These are phyloP conservation scores for Rhinichthys osculus DNA, from an alignment of 2,797 vertebrate species.

Conservation along the genomic window DNA sequence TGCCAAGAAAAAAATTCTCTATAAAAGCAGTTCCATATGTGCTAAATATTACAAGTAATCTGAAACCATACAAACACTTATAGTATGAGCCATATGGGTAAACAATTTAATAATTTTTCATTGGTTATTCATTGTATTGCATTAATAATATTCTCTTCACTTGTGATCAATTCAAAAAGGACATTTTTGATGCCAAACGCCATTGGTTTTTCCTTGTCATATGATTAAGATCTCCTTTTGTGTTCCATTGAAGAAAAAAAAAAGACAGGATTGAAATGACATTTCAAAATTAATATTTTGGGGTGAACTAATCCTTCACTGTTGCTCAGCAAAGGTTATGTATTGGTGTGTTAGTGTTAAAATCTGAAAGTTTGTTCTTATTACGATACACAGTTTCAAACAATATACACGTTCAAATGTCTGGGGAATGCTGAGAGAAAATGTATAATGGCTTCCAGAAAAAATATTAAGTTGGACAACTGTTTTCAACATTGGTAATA, in stretches of 20 bases:
- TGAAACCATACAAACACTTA: neutral
- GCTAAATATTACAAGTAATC: neutral
- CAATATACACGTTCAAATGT: neutral
- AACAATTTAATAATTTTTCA: neutral
- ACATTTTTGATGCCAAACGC: neutral
- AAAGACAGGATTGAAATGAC: neutral
- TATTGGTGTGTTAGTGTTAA: neutral
- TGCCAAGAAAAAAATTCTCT: neutral
- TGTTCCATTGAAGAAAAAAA: slow-evolving; percentile 6
- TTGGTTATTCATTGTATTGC: neutral
- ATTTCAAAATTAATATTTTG: neutral
- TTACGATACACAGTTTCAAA: neutral
- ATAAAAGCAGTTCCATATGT: neutral
- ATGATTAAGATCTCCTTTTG: neutral
- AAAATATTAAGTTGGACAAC: neutral
- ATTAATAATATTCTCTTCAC: neutral
- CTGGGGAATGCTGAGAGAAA: too few species aligned
- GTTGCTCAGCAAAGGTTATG: neutral
- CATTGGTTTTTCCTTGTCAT: neutral
- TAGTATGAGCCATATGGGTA: neutral
- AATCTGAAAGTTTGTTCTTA: neutral
- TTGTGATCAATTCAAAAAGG: neutral
- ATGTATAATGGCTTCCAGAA: neutral
- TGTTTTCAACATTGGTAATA: neutral
- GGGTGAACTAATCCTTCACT: neutral